Percentiles rank a stretch among this genome's conserved stretches.
Evolutionary conservation across 2,113 vertebrate species (phyloP).

Genomic region (Callionymus lyra): DNA sequence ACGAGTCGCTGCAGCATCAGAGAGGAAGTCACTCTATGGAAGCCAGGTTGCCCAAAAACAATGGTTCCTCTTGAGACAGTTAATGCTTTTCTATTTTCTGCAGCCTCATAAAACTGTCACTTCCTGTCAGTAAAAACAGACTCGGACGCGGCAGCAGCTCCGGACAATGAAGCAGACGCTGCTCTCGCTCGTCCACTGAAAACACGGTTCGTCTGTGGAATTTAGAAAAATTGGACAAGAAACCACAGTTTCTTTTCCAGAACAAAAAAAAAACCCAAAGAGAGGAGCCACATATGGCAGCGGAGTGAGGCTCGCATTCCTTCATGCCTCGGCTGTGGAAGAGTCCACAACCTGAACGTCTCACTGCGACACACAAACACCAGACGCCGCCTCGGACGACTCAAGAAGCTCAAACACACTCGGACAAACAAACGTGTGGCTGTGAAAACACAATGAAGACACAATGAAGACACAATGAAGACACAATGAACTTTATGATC

Average conservation of each 20-base stretch:
- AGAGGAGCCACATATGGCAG: slow-evolving; percentile 29
- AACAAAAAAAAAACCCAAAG: slow-evolving; percentile 16
- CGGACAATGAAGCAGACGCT: slow-evolving; percentile 8
- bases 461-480: too few relatives aligned
- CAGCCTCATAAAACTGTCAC: slow-evolving; percentile 14
- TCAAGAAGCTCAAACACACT: slow-evolving; percentile 15
- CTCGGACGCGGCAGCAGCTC: slow-evolving; percentile 7
- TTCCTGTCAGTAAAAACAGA: slow-evolving; percentile 12
- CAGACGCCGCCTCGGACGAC: background rate
- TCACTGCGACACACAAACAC: slow-evolving; percentile 8
- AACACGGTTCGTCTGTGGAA: background rate
- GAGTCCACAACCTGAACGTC: slow-evolving; percentile 17
- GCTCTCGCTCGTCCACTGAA: background rate
- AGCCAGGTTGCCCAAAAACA: slow-evolving; percentile 16
- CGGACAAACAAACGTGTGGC: slow-evolving; percentile 46
- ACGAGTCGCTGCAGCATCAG: too few relatives aligned
- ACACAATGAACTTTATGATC: too few relatives aligned
- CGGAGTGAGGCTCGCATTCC: slow-evolving; percentile 22
- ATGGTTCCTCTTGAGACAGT: slow-evolving; percentile 38
- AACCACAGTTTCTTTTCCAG: slow-evolving; percentile 9
- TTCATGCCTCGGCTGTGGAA: slow-evolving; percentile 20
- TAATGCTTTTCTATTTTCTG: slow-evolving; percentile 25
- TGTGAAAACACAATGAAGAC: too few relatives aligned
- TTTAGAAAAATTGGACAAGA: slow-evolving; percentile 11
- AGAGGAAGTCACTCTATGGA: too few relatives aligned